Evolutionary conservation across 2,888 invertebrate genomes (phyloP), one percentile per base, ranked within the genome.

Genomic region (Sericinus montela): DNA sequence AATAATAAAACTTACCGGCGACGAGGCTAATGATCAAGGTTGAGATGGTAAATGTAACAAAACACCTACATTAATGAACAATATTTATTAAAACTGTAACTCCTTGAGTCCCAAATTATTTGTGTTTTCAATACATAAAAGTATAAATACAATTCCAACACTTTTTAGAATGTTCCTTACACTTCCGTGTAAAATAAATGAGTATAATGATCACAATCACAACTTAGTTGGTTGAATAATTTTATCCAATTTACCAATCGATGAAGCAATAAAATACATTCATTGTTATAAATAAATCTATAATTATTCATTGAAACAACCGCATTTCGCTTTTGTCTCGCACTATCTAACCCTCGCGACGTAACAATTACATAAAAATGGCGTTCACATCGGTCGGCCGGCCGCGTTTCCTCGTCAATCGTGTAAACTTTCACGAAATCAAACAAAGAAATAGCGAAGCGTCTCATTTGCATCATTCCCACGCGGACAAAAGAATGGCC

Each of bases 371-470:
- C 86, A 87, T 87, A 87, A 86, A 87, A 86, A 85, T 81, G 74
- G 69, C 83, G 86, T 85, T 86, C 87, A 84, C 87, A 87, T 82
- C 81, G 77, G 63, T 66, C 73, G 75, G 80, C 57, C 81, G 78
- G 69, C 81, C 80, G 81, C 78, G 80, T 83, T 86, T 84, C 86
- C 84, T 81, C 79, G 75, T 81, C 86, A 81, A 85, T 86, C 86
- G 86, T 84, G 85, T 86, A 84, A 83, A 88, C 86, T 87, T 87
- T 87, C 87, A 86, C 87, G 85, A 87, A 85, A 87, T 87, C 87
- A 87, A 87, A 87, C 87, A 87, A 87, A 87, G 87, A 87, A 85
- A 86, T 85, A 84, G 85, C 80, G 80, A 83, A 79, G 76, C 68
- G 68, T 75, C 82, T 86, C 86, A 87, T 87, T 88, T 87, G 80